Evolutionary conservation across 2,113 vertebrate genomes (phyloP), one percentile per base, ranked within the genome.

Genomic region (Takifugu flavidus): DNA sequence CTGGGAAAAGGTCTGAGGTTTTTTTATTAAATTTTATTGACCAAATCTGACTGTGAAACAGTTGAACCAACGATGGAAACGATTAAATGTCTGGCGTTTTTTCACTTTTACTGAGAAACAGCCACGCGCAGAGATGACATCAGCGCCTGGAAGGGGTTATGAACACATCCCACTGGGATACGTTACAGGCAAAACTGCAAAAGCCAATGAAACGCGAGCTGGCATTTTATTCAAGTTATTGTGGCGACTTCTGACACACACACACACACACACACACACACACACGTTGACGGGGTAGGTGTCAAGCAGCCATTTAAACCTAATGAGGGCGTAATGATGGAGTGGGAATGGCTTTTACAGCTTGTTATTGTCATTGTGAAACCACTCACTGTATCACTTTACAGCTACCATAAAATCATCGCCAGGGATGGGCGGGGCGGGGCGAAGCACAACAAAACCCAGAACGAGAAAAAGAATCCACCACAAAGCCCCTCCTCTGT

Each of bases 281-380:
- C 42, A 42, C 7, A 34, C 28, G 43, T 12, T 64, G 26, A 59
- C 20, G 46, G 34, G 10, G 62, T 59, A 74, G 66, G 75, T 75
- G 74, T 82, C 63, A 58, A 39, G 45, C 13, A 71, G 39, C 69
- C 74, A 77, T 76, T 82, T 85, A 76, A 82, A 83, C 57, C 62
- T 80, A 83, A 89, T 83, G 80, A 79, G 70, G 60, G 44, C 39
- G 71, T 81, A 85, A 82, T 83, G 77, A 85, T 54, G 76, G 75
- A 85, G 65, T 69, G 44, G 42, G 27, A 76, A 61, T 55, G 53
- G 25, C 65, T 74, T 87, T 87, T 75, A 82, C 62, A 72, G 77
- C 65, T 69, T 80, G 70, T 87, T 79, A 64, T 64, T 79, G 74
- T 80, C 79, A 85, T 56, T 81, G 78, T 82, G 62, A 86, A 86